A percentile compares a stretch with the other conserved stretches of the same genome.
phyloP scores from a whole-genome alignment of 2,113 vertebrate species.

The Puntigrus tetrazona region DNA sequence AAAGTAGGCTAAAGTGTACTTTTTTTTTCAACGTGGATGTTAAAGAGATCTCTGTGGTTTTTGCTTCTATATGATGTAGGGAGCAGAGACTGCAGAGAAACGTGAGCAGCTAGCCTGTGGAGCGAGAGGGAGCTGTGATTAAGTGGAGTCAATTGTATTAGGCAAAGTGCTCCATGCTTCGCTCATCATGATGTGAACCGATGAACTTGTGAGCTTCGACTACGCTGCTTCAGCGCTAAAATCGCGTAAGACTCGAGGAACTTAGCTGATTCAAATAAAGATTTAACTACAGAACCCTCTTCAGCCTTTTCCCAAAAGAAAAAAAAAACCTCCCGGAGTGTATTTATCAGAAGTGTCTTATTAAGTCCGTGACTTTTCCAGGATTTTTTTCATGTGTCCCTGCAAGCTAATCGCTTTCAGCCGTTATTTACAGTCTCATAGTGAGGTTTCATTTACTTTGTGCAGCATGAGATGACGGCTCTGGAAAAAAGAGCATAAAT shows the following conservation, averaged over 20 bases:
- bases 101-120: slow-evolving; percentile 60
- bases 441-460: slow-evolving; percentile 28
- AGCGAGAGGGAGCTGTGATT: slow-evolving; percentile 68
- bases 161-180: slow-evolving; percentile 40
- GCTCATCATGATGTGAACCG: slow-evolving; percentile 50
- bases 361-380: background rate
- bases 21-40: background rate
- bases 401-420: slow-evolving; percentile 35
- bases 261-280: background rate
- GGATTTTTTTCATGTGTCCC: background rate
- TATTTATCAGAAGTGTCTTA: background rate
- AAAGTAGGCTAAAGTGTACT: background rate
- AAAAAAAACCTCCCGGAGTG: background rate
- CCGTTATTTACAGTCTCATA: slow-evolving; percentile 57
- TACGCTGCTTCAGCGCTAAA: background rate
- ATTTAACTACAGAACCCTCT: background rate
- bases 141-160: slow-evolving; percentile 66
- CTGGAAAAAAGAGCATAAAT: background rate
- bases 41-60: background rate
- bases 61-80: background rate
- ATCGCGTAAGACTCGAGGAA: background rate
- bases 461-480: background rate
- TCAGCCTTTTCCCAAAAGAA: too few species aligned
- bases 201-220: slow-evolving; percentile 51
- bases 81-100: slow-evolving; percentile 56